Percentiles rank a stretch among this genome's conserved stretches.
These are phyloP conservation scores for Oncorhynchus mykiss DNA, from an alignment of 2,113 vertebrate species.

Conservation along the genomic window DNA sequence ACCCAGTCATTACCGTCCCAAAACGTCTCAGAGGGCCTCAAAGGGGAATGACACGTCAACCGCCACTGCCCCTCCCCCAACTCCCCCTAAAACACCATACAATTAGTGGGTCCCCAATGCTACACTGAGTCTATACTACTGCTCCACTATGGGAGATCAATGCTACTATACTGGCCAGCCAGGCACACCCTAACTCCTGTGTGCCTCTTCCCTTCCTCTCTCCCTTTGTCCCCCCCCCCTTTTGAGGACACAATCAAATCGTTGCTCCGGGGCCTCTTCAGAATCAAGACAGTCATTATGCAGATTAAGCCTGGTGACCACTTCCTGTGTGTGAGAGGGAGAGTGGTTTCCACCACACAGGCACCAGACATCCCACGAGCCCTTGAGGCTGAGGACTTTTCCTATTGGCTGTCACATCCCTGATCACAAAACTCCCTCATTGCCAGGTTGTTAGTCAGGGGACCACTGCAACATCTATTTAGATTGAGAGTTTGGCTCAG, in stretches of 20 bases:
- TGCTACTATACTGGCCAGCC: neutral
- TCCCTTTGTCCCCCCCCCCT: neutral
- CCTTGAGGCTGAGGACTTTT: constrained; percentile 21
- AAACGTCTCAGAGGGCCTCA: constrained; percentile 51
- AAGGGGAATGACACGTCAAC: constrained; percentile 38
- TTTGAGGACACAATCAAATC: constrained; percentile 26
- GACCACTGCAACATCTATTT: neutral
- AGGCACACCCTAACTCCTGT: neutral
- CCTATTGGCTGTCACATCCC: neutral
- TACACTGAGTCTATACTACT: constrained; percentile 16
- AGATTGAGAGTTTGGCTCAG: too few relatives aligned
- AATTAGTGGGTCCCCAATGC: constrained; percentile 68
- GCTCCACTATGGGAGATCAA: constrained; percentile 13
- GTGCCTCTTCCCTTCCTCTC: too few relatives aligned
- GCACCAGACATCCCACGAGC: neutral
- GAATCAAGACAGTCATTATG: constrained; percentile 47
- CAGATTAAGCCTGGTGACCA: constrained; percentile 41
- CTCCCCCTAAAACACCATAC: constrained; percentile 63
- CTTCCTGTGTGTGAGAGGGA: constrained; percentile 49
- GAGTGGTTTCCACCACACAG: neutral
- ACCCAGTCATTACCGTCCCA: constrained; percentile 66
- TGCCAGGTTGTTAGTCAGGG: neutral
- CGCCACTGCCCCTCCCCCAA: constrained; percentile 26
- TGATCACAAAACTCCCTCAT: neutral
- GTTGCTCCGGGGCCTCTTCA: constrained; percentile 8